Base-by-base conservation (phyloP, 2,888 invertebrate species). In the Stramonita haemastoma region DNA sequence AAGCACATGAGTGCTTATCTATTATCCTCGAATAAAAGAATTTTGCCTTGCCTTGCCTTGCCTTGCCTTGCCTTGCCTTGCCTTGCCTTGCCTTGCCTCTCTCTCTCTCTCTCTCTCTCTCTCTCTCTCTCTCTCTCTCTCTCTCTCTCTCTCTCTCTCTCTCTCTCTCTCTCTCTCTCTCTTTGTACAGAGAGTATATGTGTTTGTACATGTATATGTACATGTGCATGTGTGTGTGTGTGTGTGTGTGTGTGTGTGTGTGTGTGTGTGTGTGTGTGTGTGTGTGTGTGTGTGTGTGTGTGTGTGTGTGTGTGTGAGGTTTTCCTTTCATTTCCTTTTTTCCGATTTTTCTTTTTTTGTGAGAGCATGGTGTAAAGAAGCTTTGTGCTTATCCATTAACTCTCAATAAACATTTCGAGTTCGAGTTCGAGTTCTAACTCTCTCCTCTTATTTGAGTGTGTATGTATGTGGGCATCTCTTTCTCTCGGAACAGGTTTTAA, bases 81-180 rank as follows among this genome's bases (percentile, higher is more conserved):
- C n/a, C n/a, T n/a, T n/a, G n/a, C n/a, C n/a, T n/a, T n/a, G n/a
- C n/a, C n/a, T n/a, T n/a, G n/a, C n/a, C n/a, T n/a, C 73, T 73
- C n/a, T 73, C 73, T 73, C 26, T 73, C 73, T 73, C 73, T 73
- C 73, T 73, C 73, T 73, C 73, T 73, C 73, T 73, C 73, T n/a
- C 73, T 73, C 73, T 73, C 73, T 73, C 73, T 73, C 73, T n/a
- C 73, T 73, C 73, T n/a, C 73, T 73, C 73, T n/a, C 73, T 73
- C 73, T 73, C 73, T 73, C n/a, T 73, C 73, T 73, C 73, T 73
- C 73, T 73, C 73, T 73, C 73, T 73, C 73, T 73, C 73, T 73
- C 73, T 73, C 73, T 73, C 73, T 73, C 73, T n/a, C 73, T 73
- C 73, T 73, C 73, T 73, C 73, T 73, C 73, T 73, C 73, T 73